phyloP scores from a whole-genome alignment of 2,113 vertebrate species.

The Orcinus orca region DNA sequence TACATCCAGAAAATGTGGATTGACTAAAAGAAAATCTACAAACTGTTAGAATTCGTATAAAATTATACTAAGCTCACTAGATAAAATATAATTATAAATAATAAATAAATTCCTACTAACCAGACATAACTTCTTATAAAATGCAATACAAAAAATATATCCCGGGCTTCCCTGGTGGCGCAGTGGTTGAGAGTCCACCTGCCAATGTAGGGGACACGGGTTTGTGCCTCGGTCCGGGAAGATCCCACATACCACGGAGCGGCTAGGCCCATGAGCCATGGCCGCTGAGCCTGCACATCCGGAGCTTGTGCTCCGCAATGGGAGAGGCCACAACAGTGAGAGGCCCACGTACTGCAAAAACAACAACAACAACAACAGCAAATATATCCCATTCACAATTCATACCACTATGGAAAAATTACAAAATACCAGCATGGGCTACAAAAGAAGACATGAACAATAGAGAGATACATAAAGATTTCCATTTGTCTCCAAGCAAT shows the following conservation, averaged over 20 bases:
- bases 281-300: too few species aligned
- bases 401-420: background rate
- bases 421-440: background rate
- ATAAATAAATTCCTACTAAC: background rate
- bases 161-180: too few species aligned
- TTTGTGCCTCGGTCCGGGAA: too few species aligned
- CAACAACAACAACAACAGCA: too few species aligned
- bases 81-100: background rate
- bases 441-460: background rate
- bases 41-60: background rate
- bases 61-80: background rate
- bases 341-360: background rate
- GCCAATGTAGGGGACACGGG: too few species aligned
- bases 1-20: background rate
- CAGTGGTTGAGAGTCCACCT: too few species aligned
- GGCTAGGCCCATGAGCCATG: too few species aligned
- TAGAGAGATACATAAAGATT: background rate
- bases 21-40: background rate
- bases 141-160: background rate
- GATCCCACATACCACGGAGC: fast-evolving
- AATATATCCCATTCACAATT: background rate
- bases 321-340: too few species aligned
- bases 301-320: too few species aligned
- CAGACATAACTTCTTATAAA: background rate
- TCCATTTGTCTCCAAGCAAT: background rate